Evolutionary conservation across 2,797 vertebrate species (phyloP).

Genomic region (Staurois parvus): DNA sequence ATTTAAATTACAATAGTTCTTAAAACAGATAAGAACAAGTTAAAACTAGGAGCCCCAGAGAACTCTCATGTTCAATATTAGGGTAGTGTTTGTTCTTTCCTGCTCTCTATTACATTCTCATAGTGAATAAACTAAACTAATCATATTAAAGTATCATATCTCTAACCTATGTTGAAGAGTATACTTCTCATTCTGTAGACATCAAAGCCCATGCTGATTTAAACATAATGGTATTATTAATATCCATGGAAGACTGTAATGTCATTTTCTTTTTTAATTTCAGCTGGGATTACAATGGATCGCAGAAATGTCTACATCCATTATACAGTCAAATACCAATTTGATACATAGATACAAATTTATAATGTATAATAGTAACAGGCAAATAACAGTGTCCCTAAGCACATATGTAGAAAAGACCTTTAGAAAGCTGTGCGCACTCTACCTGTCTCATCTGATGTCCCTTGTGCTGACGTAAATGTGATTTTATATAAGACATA

Average conservation of each 20-base stretch:
- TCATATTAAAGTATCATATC: not conserved
- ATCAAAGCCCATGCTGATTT: not conserved
- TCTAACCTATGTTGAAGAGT: not conserved
- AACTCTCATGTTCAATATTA: too few species aligned
- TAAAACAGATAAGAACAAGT: not conserved
- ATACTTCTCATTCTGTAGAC: constrained; percentile 5
- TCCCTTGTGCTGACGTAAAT: not conserved
- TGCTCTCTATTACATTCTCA: not conserved
- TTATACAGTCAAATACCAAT: constrained; percentile 21
- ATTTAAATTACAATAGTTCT: not conserved
- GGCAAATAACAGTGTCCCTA: constrained; percentile 22
- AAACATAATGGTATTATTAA: constrained; percentile 12
- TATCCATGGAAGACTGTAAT: constrained; percentile 31
- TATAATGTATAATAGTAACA: constrained; percentile 1
- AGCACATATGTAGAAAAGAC: not conserved
- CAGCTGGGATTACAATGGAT: not conserved
- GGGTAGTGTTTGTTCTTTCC: not conserved
- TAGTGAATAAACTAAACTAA: not conserved
- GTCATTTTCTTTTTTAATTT: constrained; percentile 20
- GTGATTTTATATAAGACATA: not conserved
- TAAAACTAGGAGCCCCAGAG: too few species aligned
- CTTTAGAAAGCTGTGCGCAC: not conserved
- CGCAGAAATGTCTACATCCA: constrained; percentile 17
- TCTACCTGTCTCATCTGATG: not conserved
- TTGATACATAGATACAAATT: constrained; percentile 4